These are phyloP conservation scores for Dicentrarchus labrax DNA, from an alignment of 2,113 vertebrate species.

Conservation along the genomic window DNA sequence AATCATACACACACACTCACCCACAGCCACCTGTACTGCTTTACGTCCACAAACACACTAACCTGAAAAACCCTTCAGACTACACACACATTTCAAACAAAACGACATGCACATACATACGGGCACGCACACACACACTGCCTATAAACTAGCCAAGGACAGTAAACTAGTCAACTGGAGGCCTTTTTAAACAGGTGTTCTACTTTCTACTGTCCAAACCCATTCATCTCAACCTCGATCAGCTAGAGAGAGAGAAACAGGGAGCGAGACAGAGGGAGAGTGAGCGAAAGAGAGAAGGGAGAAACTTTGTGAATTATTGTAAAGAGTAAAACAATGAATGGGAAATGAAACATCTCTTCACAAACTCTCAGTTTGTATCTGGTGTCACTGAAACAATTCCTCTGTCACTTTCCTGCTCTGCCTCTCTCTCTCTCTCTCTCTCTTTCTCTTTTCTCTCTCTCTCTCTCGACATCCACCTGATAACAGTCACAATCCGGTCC, in stretches of 20 bases:
- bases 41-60: background rate
- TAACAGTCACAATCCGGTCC: conserved; percentile 36
- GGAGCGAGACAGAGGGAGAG: background rate
- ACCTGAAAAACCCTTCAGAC: background rate
- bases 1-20: background rate
- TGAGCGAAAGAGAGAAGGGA: background rate
- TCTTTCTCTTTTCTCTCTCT: background rate
- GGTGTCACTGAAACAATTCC: background rate
- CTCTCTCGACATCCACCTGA: background rate
- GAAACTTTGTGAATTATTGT: background rate
- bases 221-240: conserved; percentile 18
- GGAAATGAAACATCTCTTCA: background rate
- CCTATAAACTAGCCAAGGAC: conserved; percentile 17
- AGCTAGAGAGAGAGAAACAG: background rate
- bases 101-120: background rate
- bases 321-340: background rate
- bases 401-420: background rate
- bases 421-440: background rate
- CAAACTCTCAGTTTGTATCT: conserved; percentile 21
- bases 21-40: background rate
- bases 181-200: conserved; percentile 26
- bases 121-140: conserved; percentile 2
- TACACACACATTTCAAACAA: background rate
- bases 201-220: conserved; percentile 14
- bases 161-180: conserved; percentile 33